These are phyloP conservation scores for Limnothrissa miodon DNA, from an alignment of 2,113 vertebrate genomes.

Conservation along the genomic window DNA sequence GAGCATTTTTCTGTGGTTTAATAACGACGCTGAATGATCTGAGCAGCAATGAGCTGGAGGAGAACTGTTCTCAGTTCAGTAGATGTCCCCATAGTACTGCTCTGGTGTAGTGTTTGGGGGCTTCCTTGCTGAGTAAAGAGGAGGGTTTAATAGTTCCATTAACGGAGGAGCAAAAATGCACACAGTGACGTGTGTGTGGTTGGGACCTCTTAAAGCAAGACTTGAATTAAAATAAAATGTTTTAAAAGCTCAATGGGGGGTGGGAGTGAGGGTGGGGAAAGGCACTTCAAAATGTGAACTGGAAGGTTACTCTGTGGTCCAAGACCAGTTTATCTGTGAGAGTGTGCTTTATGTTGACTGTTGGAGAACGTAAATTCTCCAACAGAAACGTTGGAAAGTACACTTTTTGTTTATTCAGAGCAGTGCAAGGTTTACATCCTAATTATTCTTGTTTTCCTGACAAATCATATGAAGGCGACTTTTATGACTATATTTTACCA, in stretches of 20 bases:
- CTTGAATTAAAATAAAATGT: background rate
- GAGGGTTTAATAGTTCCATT: background rate
- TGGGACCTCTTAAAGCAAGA: background rate
- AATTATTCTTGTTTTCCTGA: background rate
- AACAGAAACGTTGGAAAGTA: background rate
- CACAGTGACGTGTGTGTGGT: background rate
- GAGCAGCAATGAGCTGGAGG: no score
- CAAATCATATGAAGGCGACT: conserved; percentile 3
- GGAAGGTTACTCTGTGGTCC: conserved; percentile 15
- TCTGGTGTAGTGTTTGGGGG: background rate
- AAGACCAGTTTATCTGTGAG: background rate
- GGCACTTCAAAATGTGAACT: conserved; percentile 10
- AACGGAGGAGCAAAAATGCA: background rate
- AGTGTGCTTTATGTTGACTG: background rate
- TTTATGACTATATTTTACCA: background rate
- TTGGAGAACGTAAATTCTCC: background rate
- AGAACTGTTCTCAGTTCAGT: background rate
- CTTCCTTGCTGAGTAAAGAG: background rate
- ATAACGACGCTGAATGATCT: background rate
- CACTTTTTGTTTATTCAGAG: background rate
- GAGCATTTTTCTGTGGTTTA: background rate
- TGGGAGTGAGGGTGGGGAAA: background rate
- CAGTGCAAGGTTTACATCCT: conserved; percentile 13
- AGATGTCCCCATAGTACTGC: background rate
- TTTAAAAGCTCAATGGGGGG: background rate